Base-by-base conservation (phyloP, 2,888 invertebrate species). In the Hyposoter dolosus region DNA sequence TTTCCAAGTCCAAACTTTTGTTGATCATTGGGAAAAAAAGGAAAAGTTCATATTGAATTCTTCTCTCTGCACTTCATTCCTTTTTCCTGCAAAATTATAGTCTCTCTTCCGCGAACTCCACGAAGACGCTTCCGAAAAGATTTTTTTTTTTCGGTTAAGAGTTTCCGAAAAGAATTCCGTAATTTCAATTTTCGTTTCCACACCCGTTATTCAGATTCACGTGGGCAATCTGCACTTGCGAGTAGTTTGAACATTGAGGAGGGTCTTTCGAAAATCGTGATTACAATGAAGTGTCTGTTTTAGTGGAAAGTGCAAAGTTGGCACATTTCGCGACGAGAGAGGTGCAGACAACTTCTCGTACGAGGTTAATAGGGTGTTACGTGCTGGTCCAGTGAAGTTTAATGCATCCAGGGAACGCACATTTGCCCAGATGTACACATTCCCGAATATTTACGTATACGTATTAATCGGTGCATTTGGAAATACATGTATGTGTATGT, bases 321-420 rank as follows among this genome's bases (percentile, higher is more conserved):
- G 69, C 45, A 45, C 28, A 69, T 69, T 69, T 72, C 32, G 0
- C 35, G 12, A 28, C 56, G 12, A 28, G 23, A 60, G 23, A 60
- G 56, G 28, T 60, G 56, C 15, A 15, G 56, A 60, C 56, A 28
- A 60, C 56, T 60, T 60, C 56, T 60, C 28, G 23, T 60, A 28
- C 56, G 56, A 60, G 56, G 43, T 35, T 74, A 80, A 77, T 50
- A 77, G 23, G 35, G 47, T 35, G 35, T 19, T 65, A 66, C 65
- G 76, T 77, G 65, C 35, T 19, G 35, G 35, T 66, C 47, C 76
- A 50, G 43, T 47, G 35, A 66, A 43, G 35, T 45, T 50, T 32
- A 28, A 69, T 69, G 50, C 17, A 35, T 53, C 23, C 32, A 69
- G 47, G 32, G 23, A 32, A 71, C n/a, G 32, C n/a, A 71, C 32